phyloP scores from a whole-genome alignment of 2,797 vertebrate species.

The Pantherophis alleghaniensis region DNA sequence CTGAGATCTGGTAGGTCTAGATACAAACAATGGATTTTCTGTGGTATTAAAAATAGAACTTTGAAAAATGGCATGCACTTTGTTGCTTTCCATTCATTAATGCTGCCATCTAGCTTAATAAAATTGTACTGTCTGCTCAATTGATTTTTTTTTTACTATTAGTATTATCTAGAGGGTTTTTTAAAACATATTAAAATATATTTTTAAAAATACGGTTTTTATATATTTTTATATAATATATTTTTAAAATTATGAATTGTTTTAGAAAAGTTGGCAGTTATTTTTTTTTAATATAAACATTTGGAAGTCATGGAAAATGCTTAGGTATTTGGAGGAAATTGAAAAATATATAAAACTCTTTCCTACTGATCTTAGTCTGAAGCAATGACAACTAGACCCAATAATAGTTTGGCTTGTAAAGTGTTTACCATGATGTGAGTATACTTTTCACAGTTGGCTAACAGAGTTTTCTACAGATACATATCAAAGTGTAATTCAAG shows the following conservation, averaged over 20 bases:
- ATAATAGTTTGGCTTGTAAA: background rate
- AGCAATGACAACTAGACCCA: background rate
- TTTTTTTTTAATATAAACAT: background rate
- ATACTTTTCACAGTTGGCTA: background rate
- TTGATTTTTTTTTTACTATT: background rate
- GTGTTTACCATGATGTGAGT: background rate
- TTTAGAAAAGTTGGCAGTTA: background rate
- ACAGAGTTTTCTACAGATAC: background rate
- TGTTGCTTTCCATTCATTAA: slow-evolving; percentile 9
- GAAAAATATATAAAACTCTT: background rate
- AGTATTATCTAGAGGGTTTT: background rate
- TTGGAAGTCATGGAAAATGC: background rate
- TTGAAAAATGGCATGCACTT: background rate
- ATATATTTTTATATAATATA: too few species aligned
- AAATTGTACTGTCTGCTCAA: background rate
- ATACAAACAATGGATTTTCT: background rate
- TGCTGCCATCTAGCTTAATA: slow-evolving; percentile 29
- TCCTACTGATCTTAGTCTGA: background rate
- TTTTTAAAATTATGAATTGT: background rate
- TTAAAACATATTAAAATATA: background rate
- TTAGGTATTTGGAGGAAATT: background rate
- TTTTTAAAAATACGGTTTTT: background rate
- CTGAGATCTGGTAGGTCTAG: background rate
- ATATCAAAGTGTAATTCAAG: background rate
- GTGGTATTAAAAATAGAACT: background rate